Base-by-base conservation (phyloP, 2,888 invertebrate species). In the Lochmaea capreae region DNA sequence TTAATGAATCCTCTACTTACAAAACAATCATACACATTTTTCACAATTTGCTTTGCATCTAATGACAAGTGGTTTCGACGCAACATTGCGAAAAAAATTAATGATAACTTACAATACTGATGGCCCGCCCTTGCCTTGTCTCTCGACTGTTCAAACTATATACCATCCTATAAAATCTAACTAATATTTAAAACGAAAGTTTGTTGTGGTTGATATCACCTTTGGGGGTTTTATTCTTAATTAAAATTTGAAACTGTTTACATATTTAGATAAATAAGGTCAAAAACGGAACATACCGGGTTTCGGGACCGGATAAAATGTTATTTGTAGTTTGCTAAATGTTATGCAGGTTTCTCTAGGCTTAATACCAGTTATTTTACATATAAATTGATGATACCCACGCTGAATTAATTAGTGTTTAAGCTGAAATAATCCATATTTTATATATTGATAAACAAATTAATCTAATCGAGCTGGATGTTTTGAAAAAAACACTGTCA, bases 171-270 rank as follows among this genome's bases (percentile, higher is more conserved):
- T 5, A 26, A 26, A 49, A 14, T 14, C 12, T 49, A 49, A 49
- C 12, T 49, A 49, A 49, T 14, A 49, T 49, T 49, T 42, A 39
- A 69, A 69, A 62, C 33, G 33, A 33, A 69, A 62, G 62, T 69
- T 52, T 22, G 46, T 69, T 62, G 69, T 52, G 62, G 69, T 69
- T 12, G 14, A 10, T 57, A 14, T 3, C 49, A 69, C 69, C 69
- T 52, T 52, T 52, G 62, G 62, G 52, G 62, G 16, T n/a, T 18
- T 33, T 69, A 39, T 57, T 39, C 52, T 69, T 62, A 52, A 69
- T 69, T 69, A 69, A 69, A 69, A 62, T 69, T 69, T 62, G 69
- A 62, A 69, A 62, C 69, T 52, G 62, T 69, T 69, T 69, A 62
- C 52, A 62, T 69, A 52, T 52, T 52, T 39, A 69, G 61, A 68